Base-by-base conservation (phyloP, 2,113 vertebrate species). In the Rhabdornis inornatus region DNA sequence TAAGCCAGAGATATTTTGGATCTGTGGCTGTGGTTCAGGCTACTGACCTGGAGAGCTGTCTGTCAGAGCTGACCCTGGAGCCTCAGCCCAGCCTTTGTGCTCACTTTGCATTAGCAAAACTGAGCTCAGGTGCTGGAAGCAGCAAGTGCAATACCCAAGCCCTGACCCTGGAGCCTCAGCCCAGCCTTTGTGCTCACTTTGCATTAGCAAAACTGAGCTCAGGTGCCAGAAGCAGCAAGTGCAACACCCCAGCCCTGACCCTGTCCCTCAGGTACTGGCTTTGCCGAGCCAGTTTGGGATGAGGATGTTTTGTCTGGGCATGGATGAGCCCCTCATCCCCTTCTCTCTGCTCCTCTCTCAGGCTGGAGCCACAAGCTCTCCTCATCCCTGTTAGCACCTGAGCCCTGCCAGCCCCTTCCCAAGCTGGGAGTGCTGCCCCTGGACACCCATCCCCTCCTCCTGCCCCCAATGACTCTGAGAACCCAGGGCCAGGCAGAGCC, bases 301-400 rank as follows among this genome's bases (percentile, higher is more conserved):
- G 13, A 20, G 49, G 42, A 10, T 22, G 82, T 37, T 0, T 1
- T 31, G 39, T 42, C 39, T 0, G 0, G 55, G 35, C 0, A 4
- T 44, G 81, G 57, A 45, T 24, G n/a, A 2, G 7, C 13, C 39
- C 40, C 30, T 84, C 1, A 0, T 27, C 33, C 74, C 35, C 42
- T 49, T 33, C 56, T 16, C 56, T 31, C 40, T 10, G 1, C 42
- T 61, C 50, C 15, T 86, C 56, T 25, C 40, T 23, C 2, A 8
- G 35, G 3, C 6, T 39, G 42, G 39, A 83, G 21, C 35, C 70
- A 63, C 2, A 0, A 59, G 39, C 20, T 77, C 44, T 77, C 28
- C 74, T 47, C 45, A 5, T 10, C 42, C 33, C 40, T 3, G 4
- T 25, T 27, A 27, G 23, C 31, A 25, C 23, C 59, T 44, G 23